phyloP scores from a whole-genome alignment of 2,797 vertebrate species.

The Gallinago nigripennis region DNA sequence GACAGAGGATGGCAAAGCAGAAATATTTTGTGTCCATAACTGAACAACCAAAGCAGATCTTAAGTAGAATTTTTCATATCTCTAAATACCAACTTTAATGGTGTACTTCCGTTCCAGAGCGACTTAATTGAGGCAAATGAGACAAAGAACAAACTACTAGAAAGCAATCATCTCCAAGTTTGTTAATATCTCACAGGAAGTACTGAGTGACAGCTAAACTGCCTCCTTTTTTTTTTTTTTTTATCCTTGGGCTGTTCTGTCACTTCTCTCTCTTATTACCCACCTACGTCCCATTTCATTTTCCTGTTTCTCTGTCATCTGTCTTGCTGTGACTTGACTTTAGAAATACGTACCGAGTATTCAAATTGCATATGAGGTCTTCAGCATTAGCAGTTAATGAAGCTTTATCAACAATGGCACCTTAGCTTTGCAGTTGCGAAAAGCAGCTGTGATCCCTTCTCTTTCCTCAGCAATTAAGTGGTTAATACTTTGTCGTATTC shows the following conservation, averaged over 20 bases:
- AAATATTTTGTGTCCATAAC: neutral
- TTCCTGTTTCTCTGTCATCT: conserved; percentile 38
- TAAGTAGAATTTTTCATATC: neutral
- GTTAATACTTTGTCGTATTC: neutral
- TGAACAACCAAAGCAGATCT: neutral
- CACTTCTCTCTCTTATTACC: conserved; percentile 39
- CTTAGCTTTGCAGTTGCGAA: neutral
- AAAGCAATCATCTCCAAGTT: conserved; percentile 6
- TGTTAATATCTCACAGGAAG: conserved; percentile 28
- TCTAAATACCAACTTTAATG: neutral
- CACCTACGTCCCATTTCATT: conserved; percentile 40
- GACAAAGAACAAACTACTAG: neutral
- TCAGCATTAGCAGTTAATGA: neutral
- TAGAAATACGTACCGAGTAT: conserved; percentile 9
- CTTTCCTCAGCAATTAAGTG: neutral
- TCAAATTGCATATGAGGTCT: neutral
- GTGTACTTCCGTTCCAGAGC: neutral
- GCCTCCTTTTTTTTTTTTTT: neutral
- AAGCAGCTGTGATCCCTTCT: neutral
- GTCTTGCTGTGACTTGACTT: conserved; percentile 37
- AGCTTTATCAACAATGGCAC: neutral
- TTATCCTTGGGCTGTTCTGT: conserved; percentile 35
- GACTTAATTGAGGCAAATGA: neutral
- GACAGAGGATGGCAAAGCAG: neutral
- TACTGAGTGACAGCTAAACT: conserved; percentile 28